Percentiles rank a stretch among this genome's conserved stretches.
These are phyloP conservation scores for Amitus sp. DNA, from an alignment of 2,888 invertebrate species.

Conservation along the genomic window DNA sequence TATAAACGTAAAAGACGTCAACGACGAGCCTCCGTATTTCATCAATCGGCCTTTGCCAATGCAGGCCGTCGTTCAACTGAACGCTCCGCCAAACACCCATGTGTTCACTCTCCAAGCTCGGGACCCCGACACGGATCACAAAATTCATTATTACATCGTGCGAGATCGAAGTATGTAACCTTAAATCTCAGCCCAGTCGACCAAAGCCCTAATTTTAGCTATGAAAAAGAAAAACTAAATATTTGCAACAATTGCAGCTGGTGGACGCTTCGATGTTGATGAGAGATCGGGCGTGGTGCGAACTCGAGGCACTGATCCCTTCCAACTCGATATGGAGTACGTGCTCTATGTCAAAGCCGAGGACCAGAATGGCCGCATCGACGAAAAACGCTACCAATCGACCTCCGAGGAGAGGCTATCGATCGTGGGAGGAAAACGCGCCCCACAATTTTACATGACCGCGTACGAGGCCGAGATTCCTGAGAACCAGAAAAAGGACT, in stretches of 20 bases:
- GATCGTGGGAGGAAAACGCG: conserved; percentile 96
- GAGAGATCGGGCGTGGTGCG: conserved; percentile 92
- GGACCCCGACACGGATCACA: conserved; percentile 96
- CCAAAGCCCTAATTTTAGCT: too few relatives aligned
- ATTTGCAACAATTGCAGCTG: too few relatives aligned
- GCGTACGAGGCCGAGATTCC: conserved; percentile 95
- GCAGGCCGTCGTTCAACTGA: conserved; percentile 96
- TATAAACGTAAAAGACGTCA: conserved; percentile 94
- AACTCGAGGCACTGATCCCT: conserved; percentile 89
- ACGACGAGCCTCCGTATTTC: conserved; percentile 97
- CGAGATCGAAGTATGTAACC: conserved; percentile 77
- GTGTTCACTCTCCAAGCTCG: conserved; percentile 97
- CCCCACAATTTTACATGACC: conserved; percentile 97
- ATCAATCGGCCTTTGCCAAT: conserved; percentile 96
- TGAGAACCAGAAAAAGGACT: conserved; percentile 96
- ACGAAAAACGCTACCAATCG: conserved; percentile 88
- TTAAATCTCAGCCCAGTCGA: too few relatives aligned
- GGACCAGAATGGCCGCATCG: conserved; percentile 94
- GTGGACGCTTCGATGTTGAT: conserved; percentile 83
- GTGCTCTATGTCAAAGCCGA: conserved; percentile 96
- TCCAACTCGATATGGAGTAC: conserved; percentile 96
- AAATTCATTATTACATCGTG: conserved; percentile 95
- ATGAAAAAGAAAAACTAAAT: too few relatives aligned
- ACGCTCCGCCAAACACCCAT: conserved; percentile 94
- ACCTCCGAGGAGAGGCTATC: conserved; percentile 92